These are phyloP conservation scores for Caenorhabditis sp. DNA, from an alignment of 2,888 invertebrate genomes.

Conservation along the genomic window DNA sequence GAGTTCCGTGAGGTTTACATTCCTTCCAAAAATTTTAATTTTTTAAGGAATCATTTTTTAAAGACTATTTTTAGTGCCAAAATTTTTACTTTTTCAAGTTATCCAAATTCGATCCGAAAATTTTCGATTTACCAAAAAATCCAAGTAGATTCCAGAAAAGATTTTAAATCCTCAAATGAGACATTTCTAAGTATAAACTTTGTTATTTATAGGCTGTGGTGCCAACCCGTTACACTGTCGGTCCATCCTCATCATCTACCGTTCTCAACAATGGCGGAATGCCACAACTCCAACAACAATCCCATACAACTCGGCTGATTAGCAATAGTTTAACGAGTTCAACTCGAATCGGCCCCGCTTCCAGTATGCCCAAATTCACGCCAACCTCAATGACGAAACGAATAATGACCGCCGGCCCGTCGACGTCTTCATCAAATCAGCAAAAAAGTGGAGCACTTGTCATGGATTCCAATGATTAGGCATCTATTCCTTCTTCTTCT, in stretches of 20 bases:
- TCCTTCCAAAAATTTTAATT: not conserved
- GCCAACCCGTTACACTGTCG: slow-evolving; percentile 19
- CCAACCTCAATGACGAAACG: not conserved
- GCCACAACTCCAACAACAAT: slow-evolving; percentile 25
- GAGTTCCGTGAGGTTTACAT: no score
- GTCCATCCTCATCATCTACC: not conserved
- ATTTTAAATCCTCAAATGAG: not conserved
- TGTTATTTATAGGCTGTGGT: slow-evolving; percentile 15
- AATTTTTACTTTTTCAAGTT: no score
- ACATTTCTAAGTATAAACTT: not conserved
- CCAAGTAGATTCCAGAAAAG: no score
- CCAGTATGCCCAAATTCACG: not conserved
- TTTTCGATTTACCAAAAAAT: no score
- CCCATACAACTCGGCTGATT: not conserved
- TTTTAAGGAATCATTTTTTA: no score
- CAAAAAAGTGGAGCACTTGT: slow-evolving; percentile 1
- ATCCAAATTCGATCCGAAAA: no score
- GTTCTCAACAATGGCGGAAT: slow-evolving; percentile 9
- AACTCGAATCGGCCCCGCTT: not conserved
- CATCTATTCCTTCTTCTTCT: not conserved
- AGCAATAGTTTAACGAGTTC: not conserved
- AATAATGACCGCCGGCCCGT: not conserved
- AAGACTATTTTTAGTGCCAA: no score
- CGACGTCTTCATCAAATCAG: not conserved
- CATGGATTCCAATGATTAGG: not conserved